A percentile compares a stretch with the other conserved stretches of the same genome.
phyloP scores from a whole-genome alignment of 2,113 vertebrate genomes.

The Symphodus melops region DNA sequence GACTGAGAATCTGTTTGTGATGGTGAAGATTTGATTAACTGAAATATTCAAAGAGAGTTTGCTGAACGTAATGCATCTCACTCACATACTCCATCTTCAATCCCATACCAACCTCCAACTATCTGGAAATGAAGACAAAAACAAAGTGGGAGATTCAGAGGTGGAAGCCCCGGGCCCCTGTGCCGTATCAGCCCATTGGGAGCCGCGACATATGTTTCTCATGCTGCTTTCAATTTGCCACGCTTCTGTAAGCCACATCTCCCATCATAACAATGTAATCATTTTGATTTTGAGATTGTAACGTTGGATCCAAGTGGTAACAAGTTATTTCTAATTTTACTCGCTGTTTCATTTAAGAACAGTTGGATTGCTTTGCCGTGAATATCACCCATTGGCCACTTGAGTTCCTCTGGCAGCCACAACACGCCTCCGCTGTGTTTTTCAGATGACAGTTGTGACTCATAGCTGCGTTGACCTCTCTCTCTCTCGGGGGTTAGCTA shows the following conservation, averaged over 20 bases:
- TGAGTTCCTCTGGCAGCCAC: constrained; percentile 54
- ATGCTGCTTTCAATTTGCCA: constrained; percentile 43
- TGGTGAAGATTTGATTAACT: no score
- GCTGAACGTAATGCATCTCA: no score
- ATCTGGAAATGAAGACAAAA: constrained; percentile 26
- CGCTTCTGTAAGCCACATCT: constrained; percentile 21
- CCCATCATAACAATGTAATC: no score
- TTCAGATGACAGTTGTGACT: constrained; percentile 59
- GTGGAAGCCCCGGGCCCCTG: constrained; percentile 27
- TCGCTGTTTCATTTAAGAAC: background rate
- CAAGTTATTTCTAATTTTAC: no score
- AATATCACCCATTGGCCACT: no score
- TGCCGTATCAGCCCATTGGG: constrained; percentile 25
- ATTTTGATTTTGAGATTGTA: background rate
- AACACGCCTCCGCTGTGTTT: constrained; percentile 47
- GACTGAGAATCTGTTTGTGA: no score
- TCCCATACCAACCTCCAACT: constrained; percentile 5
- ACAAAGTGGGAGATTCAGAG: constrained; percentile 20
- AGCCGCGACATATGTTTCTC: constrained; percentile 53
- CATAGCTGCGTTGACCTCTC: constrained; percentile 54
- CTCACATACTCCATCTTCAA: constrained; percentile 10
- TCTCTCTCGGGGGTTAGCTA: constrained; percentile 34
- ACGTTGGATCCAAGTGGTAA: background rate
- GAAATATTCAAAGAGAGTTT: no score
- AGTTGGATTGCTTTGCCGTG: background rate